These are phyloP conservation scores for Lasius fuliginosus DNA, from an alignment of 2,888 invertebrate species.

Conservation along the genomic window DNA sequence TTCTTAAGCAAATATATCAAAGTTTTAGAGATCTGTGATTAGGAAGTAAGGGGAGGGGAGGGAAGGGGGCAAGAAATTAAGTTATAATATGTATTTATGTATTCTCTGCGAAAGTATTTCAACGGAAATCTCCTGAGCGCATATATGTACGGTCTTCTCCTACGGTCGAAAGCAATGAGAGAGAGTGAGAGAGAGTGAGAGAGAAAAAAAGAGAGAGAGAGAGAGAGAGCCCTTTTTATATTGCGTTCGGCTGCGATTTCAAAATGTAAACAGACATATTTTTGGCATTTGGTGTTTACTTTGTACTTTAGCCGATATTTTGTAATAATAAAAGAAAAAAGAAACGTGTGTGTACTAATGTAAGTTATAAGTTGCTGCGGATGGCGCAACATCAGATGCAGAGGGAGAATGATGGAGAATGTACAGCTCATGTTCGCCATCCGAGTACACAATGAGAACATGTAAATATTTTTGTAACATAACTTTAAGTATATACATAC, in stretches of 20 bases:
- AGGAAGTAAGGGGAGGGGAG: slow-evolving; percentile 2
- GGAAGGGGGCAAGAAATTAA: slow-evolving; percentile 34
- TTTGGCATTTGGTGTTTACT: slow-evolving; percentile 76
- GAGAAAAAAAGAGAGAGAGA: neutral
- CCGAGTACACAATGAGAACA: slow-evolving; percentile 62
- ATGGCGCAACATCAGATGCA: slow-evolving; percentile 38
- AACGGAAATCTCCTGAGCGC: slow-evolving; percentile 42
- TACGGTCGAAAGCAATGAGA: slow-evolving; percentile 17
- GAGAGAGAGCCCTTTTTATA: slow-evolving; percentile 38
- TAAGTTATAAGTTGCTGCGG: slow-evolving; percentile 66
- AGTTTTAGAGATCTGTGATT: slow-evolving; percentile 73
- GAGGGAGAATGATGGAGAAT: slow-evolving; percentile 44
- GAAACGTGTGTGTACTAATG: slow-evolving; percentile 68
- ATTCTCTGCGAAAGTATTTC: slow-evolving; percentile 58
- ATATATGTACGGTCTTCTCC: slow-evolving; percentile 56
- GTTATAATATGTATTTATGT: slow-evolving; percentile 54
- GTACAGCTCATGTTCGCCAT: slow-evolving; percentile 70
- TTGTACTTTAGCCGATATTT: slow-evolving; percentile 75
- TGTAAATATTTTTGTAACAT: slow-evolving; percentile 81
- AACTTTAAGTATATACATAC: slow-evolving; percentile 71
- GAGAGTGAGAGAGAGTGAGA: neutral
- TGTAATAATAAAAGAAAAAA: slow-evolving; percentile 67
- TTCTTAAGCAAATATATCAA: slow-evolving; percentile 67
- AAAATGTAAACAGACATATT: slow-evolving; percentile 67
- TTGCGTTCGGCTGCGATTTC: slow-evolving; percentile 66